Evolutionary conservation across 1,140 invertebrate genomes (phyloP).

Genomic region (Drosophila sturtevanti): DNA sequence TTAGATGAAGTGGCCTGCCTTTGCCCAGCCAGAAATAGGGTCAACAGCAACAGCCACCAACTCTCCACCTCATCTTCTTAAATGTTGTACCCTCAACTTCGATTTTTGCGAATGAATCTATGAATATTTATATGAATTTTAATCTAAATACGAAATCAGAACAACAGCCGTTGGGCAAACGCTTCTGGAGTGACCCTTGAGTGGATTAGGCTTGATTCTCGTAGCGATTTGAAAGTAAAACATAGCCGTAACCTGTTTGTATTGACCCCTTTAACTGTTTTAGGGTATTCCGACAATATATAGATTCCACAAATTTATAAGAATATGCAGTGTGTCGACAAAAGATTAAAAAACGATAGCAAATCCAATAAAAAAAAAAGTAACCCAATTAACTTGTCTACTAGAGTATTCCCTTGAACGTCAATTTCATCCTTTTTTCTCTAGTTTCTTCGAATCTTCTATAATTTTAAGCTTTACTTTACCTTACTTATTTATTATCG

Average conservation of each 20-base stretch:
- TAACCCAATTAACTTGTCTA: too few species aligned
- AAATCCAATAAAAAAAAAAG: too few species aligned
- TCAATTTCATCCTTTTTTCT: too few species aligned
- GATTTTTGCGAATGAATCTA: constrained; percentile 40
- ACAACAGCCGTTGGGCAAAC: neutral
- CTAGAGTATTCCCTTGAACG: too few species aligned
- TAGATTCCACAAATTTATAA: neutral
- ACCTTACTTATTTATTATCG: too few species aligned
- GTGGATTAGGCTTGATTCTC: constrained; percentile 34
- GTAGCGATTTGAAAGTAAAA: constrained; percentile 40
- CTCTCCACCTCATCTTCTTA: constrained; percentile 30
- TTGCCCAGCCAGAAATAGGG: constrained; percentile 48
- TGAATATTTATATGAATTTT: constrained; percentile 59
- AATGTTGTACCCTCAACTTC: constrained; percentile 23
- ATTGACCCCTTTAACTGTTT: constrained; percentile 19
- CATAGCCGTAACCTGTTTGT: constrained; percentile 29
- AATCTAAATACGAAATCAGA: constrained; percentile 31
- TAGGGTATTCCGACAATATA: neutral
- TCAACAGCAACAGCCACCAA: constrained; percentile 51
- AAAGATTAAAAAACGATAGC: too few species aligned
- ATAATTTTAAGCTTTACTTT: too few species aligned
- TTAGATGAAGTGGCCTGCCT: constrained; percentile 36
- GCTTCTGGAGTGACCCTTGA: constrained; percentile 22
- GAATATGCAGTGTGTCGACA: too few species aligned
- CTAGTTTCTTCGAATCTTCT: too few species aligned